Evolutionary conservation across 2,888 invertebrate genomes (phyloP), one percentile per base, ranked within the genome.

Genomic region (Lobophora halterata): DNA sequence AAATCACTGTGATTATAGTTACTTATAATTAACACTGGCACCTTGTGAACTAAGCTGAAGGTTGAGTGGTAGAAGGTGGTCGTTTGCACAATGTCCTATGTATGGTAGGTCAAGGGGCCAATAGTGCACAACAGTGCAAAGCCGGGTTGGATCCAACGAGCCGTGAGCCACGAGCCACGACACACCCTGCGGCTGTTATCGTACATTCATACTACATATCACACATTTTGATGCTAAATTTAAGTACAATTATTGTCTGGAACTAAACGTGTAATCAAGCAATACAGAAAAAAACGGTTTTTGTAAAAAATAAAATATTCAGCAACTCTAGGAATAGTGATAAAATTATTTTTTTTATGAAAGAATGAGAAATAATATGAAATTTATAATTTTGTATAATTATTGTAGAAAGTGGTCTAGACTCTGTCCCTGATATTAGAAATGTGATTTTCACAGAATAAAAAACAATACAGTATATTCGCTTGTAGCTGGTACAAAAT

Each of bases 21-120:
- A 60, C 11, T 51, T 45, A 46, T 59, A 62, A 65, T 65, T 55
- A 73, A 72, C 78, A 75, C 75, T 74, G 79, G 74, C 81, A 80
- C 73, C 72, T 68, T 64, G 56, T n/a, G n/a, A n/a, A n/a, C n/a
- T n/a, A n/a, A n/a, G n/a, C n/a, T n/a, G n/a, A n/a, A n/a, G n/a
- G n/a, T n/a, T n/a, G n/a, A n/a, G n/a, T n/a, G n/a, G n/a, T n/a
- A n/a, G n/a, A n/a, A n/a, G n/a, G n/a, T n/a, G n/a, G n/a, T n/a
- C n/a, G n/a, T n/a, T n/a, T n/a, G n/a, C n/a, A n/a, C 11, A 23
- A 23, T 11, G 6, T 11, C 3, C 5, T 11, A 23, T 2, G 23
- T 9, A 21, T 21, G 26, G 19, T n/a, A 23, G 7, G n/a, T 21
- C 8, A 20, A 8, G 31, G 13, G 32, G 19, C 27, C 13, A 30